Base-by-base conservation (phyloP, 1,140 invertebrate genomes). In the Dinothrombium tinctorium region DNA sequence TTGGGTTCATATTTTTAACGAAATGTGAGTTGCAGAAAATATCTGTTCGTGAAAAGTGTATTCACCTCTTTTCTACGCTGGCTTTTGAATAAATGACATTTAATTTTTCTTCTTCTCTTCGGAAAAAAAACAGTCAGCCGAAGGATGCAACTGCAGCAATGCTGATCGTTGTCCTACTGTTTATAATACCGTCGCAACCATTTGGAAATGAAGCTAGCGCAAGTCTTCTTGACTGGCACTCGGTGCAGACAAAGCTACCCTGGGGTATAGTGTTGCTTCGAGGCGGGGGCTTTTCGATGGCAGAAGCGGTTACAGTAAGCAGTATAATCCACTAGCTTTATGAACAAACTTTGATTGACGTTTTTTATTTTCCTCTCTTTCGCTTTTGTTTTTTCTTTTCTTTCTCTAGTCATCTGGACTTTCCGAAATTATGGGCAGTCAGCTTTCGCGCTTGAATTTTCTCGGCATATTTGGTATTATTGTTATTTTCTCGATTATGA, bases 271-370 rank as follows among this genome's bases (percentile, higher is more conserved):
- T 66, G 14, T 46, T 66, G 3, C 49, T 66, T 11, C 51, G 64
- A 19, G 72, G 80, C 28, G 79, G 79, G 35, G 83, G 82, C 1
- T 86, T 87, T 56, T 79, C 83, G 0, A 62, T 90, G 19, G 82
- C 83, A 1, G 69, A 76, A 35, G 81, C 74, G 35, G 76, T 74
- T 48, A 71, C 74, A 47, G 58, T 59, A 48, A 47, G 45, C n/a
- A n/a, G n/a, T n/a, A n/a, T n/a, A n/a, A n/a, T n/a, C n/a, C n/a
- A n/a, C n/a, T n/a, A n/a, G n/a, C n/a, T n/a, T n/a, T n/a, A n/a
- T n/a, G n/a, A n/a, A n/a, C n/a, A n/a, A n/a, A n/a, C n/a, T n/a
- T n/a, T n/a, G n/a, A n/a, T n/a, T n/a, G n/a, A n/a, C n/a, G n/a
- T n/a, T n/a, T n/a, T n/a, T n/a, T n/a, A n/a, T n/a, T n/a, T n/a